A percentile compares a stretch with the other conserved stretches of the same genome.
Evolutionary conservation across 2,113 vertebrate species (phyloP).

Genomic region (Rhizomys pruinosus): DNA sequence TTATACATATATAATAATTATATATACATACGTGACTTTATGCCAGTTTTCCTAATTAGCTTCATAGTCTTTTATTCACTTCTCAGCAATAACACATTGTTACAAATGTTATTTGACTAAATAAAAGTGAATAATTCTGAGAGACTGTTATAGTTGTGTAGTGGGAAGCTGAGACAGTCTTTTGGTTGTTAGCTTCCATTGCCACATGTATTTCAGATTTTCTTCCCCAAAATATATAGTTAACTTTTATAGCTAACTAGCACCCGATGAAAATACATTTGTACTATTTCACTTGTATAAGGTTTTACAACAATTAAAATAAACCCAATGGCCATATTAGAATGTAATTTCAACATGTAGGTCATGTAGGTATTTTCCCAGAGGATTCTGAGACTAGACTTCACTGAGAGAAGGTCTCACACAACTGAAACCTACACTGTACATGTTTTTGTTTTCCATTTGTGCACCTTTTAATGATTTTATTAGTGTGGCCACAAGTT

Average conservation of each 20-base stretch:
- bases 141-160: conserved; percentile 65
- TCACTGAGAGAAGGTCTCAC: conserved; percentile 53
- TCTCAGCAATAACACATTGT: conserved; percentile 49
- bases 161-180: conserved; percentile 71
- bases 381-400: conserved; percentile 65
- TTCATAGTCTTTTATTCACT: conserved; percentile 70
- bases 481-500: conserved; percentile 73
- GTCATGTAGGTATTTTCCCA: conserved; percentile 64
- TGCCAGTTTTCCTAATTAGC: conserved; percentile 76
- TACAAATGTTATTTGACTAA: conserved; percentile 66
- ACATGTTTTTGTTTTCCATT: conserved; percentile 66
- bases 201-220: conserved; percentile 73
- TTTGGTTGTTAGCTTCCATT: conserved; percentile 73
- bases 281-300: conserved; percentile 78
- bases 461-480: conserved; percentile 69
- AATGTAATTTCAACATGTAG: conserved; percentile 66
- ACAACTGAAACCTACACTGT: conserved; percentile 56
- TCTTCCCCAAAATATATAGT: conserved; percentile 38
- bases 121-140: conserved; percentile 65
- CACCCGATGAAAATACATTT: conserved; percentile 64
- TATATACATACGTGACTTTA: conserved; percentile 63
- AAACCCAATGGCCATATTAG: conserved; percentile 79
- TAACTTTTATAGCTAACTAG: conserved; percentile 74
- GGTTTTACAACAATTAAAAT: conserved; percentile 79
- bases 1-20: too few species aligned